phyloP scores from a whole-genome alignment of 2,113 vertebrate genomes.

The Eptesicus fuscus region DNA sequence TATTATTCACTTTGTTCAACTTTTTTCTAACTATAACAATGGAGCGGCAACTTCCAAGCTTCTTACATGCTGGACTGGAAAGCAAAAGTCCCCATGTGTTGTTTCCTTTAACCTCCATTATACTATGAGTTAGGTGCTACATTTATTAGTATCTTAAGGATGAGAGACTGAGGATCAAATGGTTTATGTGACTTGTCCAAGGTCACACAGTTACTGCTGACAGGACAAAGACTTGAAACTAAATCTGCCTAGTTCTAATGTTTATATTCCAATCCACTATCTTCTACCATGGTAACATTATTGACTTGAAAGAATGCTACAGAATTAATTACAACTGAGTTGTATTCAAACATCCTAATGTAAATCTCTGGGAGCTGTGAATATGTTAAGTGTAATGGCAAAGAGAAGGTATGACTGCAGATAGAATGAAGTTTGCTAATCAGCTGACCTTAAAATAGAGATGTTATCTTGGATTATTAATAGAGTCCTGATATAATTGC shows the following conservation, averaged over 20 bases:
- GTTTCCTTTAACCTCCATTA: background rate
- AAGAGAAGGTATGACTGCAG: background rate
- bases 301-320: background rate
- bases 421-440: background rate
- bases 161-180: background rate
- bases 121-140: background rate
- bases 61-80: background rate
- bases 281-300: background rate
- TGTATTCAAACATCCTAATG: background rate
- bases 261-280: background rate
- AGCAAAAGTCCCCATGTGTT: background rate
- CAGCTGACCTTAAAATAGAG: background rate
- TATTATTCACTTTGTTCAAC: background rate
- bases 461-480: background rate
- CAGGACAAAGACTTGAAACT: background rate
- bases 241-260: background rate
- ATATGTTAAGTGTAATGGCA: background rate
- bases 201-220: background rate
- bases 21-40: background rate
- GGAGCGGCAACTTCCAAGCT: background rate
- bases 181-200: background rate
- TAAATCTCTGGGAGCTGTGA: background rate
- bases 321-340: background rate
- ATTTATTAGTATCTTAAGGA: background rate
- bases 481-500: background rate